Conservation (phyloP, 2,113 vertebrate genomes). For the Hydrochoerus hydrochaeris region DNA sequence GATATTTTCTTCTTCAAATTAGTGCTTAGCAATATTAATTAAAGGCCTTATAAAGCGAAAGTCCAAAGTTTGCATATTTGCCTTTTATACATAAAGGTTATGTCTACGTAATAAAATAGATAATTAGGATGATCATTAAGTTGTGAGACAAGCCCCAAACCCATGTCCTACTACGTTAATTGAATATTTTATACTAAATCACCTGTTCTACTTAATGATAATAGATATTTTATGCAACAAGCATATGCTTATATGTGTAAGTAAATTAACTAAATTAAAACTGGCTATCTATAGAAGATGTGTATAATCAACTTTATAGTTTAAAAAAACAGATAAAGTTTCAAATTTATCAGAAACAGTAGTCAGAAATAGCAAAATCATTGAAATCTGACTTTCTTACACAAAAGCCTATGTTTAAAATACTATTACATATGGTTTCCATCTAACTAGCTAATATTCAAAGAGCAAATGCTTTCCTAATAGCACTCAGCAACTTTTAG, state of each 20-base stretch:
- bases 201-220: background rate
- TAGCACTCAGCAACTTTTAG: background rate
- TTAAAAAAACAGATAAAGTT: background rate
- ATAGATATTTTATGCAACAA: background rate
- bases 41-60: background rate
- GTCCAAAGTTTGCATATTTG: conserved; percentile 35
- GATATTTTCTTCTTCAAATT: conserved; percentile 65
- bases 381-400: background rate
- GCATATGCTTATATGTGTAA: background rate
- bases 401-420: background rate
- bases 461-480: background rate
- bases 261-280: background rate
- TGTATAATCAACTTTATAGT: background rate
- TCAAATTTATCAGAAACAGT: background rate
- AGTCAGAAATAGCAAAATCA: background rate
- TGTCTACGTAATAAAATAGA: conserved; percentile 14
- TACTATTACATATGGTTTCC: background rate
- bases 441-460: background rate
- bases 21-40: conserved; percentile 43
- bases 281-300: background rate
- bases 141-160: background rate
- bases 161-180: background rate
- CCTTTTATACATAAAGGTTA: conserved; percentile 11
- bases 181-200: conserved; percentile 51
- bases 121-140: conserved; percentile 41